phyloP scores from a whole-genome alignment of 2,113 vertebrate genomes.

The Clinocottus analis region DNA sequence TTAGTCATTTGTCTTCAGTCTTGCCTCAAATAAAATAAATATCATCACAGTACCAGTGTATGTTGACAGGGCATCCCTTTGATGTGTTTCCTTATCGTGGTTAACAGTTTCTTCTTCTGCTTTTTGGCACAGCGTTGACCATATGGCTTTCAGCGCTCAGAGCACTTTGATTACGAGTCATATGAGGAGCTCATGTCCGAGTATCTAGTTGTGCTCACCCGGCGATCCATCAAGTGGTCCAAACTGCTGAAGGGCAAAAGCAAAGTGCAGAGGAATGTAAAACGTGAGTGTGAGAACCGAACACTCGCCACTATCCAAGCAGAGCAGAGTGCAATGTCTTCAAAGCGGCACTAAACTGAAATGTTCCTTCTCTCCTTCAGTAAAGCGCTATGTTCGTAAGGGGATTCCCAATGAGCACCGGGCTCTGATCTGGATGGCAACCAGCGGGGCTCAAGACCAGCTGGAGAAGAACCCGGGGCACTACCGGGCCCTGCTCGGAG shows the following conservation, averaged over 20 bases:
- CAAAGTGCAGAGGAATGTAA: conserved; percentile 85
- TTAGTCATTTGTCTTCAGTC: not conserved
- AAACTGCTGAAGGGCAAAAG: conserved; percentile 86
- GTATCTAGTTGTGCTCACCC: conserved; percentile 89
- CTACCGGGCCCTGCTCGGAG: conserved; percentile 88
- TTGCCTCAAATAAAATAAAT: not conserved
- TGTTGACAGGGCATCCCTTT: not conserved
- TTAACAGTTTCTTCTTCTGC: not conserved
- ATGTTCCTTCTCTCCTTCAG: conserved; percentile 71
- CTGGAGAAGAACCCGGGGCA: conserved; percentile 91
- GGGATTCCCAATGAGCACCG: conserved; percentile 93
- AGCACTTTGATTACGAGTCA: conserved; percentile 86
- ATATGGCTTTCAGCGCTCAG: conserved; percentile 91
- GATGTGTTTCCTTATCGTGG: not conserved
- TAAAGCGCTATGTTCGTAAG: conserved; percentile 97
- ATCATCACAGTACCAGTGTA: not conserved
- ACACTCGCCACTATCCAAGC: not conserved
- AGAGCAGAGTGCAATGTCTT: too few species aligned
- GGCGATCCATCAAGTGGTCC: conserved; percentile 92
- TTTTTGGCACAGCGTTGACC: conserved; percentile 85
- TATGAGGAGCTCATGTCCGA: conserved; percentile 92
- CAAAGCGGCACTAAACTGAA: not conserved
- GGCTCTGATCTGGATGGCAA: conserved; percentile 90
- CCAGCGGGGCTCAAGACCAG: conserved; percentile 91
- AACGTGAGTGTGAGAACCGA: conserved; percentile 80